A percentile compares a stretch with the other conserved stretches of the same genome.
Conservation (phyloP, 2,113 vertebrate species). For the Bombycilla garrulus region DNA sequence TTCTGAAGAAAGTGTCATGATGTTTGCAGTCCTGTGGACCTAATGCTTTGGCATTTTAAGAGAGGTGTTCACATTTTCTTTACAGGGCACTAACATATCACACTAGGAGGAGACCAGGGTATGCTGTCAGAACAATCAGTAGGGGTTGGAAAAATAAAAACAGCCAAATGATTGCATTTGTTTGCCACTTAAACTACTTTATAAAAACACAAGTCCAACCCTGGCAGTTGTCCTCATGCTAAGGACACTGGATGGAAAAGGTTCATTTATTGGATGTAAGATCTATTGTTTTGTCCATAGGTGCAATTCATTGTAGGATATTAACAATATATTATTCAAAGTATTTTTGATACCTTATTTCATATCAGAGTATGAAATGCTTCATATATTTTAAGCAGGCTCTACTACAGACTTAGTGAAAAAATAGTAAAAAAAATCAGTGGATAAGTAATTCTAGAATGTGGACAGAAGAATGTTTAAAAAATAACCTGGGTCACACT, state of each 20-base stretch:
- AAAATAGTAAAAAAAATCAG: not conserved
- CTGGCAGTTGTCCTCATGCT: not conserved
- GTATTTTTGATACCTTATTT: not conserved
- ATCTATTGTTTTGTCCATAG: not conserved
- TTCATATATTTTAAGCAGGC: not conserved
- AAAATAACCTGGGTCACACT: not conserved
- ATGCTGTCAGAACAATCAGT: not conserved
- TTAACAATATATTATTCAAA: not conserved
- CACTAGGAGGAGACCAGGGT: not conserved
- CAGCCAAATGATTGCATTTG: not conserved
- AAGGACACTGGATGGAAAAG: not conserved
- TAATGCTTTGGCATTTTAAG: not conserved
- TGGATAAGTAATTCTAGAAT: not conserved
- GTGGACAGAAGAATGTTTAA: not conserved
- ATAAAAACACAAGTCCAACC: not conserved
- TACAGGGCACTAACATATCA: not conserved
- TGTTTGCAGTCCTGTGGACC: not conserved
- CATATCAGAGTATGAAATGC: not conserved
- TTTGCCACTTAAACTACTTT: not conserved
- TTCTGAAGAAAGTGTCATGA: fast-evolving
- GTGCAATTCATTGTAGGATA: not conserved
- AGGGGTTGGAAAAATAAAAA: not conserved
- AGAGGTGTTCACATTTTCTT: not conserved
- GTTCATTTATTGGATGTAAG: not conserved
- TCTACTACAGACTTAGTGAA: not conserved